Base-by-base conservation (phyloP, 53 echinoderm and acorn worm genomes). In the Pentamera pediparva region DNA sequence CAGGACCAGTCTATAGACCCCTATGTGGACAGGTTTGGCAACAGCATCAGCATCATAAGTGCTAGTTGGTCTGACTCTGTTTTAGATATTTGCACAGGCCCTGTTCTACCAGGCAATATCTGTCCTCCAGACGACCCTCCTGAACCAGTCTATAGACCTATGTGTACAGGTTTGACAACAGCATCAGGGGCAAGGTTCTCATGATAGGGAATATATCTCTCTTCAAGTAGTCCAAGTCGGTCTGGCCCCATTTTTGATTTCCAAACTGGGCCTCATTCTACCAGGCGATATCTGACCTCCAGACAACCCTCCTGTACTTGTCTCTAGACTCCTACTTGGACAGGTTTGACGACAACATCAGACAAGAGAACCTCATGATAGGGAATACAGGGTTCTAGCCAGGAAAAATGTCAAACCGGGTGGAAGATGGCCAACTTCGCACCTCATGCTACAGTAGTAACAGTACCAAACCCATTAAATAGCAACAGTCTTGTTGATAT, bases 151-250 rank as follows among this genome's bases (percentile, higher is more conserved):
- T n/a, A n/a, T n/a, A n/a, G n/a, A n/a, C n/a, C n/a, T n/a, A n/a
- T n/a, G n/a, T n/a, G n/a, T n/a, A n/a, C n/a, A n/a, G n/a, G n/a
- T n/a, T n/a, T n/a, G n/a, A n/a, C n/a, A n/a, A n/a, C n/a, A n/a
- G n/a, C n/a, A n/a, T n/a, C n/a, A 75, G 70, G 34, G 96, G 91
- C 61, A 91, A 95, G 59, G 96, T 95, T 26, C 63, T 95, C 76
- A 95, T 95, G 96, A 95, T 95, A 40, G 96, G 96, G 6, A 95
- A 95, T 39, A 95, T 95, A 53, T 95, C 96, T 7, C 34, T 95
- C n/a, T n/a, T n/a, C n/a, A n/a, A n/a, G n/a, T n/a, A n/a, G n/a
- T n/a, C n/a, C n/a, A n/a, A n/a, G n/a, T n/a, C n/a, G n/a, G n/a
- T n/a, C n/a, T n/a, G n/a, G n/a, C n/a, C n/a, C n/a, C n/a, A n/a